Evolutionary conservation across 2,888 invertebrate species (phyloP).

Genomic region (Apomyelois bistriatella): DNA sequence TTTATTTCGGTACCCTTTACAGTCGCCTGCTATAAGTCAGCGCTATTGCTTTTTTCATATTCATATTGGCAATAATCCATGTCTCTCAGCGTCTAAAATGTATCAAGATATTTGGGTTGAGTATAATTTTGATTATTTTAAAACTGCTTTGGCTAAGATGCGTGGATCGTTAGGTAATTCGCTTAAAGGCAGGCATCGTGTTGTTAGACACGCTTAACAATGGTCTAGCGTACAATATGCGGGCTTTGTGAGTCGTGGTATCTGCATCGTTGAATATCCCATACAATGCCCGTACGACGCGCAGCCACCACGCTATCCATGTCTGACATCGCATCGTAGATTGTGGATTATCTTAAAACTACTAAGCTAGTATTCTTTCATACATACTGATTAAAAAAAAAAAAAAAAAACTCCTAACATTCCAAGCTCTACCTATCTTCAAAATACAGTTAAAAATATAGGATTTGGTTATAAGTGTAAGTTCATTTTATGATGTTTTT

Average conservation of each 20-base stretch:
- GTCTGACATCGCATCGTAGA: conserved; percentile 20
- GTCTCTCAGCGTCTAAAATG: conserved; percentile 23
- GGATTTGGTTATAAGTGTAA: too few species aligned
- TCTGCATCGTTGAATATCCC: conserved; percentile 47
- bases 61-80: conserved; percentile 39
- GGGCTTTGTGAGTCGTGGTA: conserved; percentile 62
- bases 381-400: neutral
- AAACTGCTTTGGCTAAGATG: conserved; percentile 7
- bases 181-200: conserved; percentile 50
- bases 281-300: conserved; percentile 45
- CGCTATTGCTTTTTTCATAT: conserved; percentile 31
- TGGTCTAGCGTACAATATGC: conserved; percentile 58
- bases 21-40: conserved; percentile 30
- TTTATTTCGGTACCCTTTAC: conserved; percentile 39
- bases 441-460: too few species aligned
- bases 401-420: too few species aligned
- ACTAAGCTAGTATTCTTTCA: neutral
- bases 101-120: conserved; percentile 26
- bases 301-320: conserved; percentile 29
- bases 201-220: conserved; percentile 64
- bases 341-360: conserved; percentile 29
- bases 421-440: too few species aligned
- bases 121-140: neutral
- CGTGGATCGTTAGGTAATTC: conserved; percentile 37
- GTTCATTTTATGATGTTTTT: too few species aligned